Base-by-base conservation (phyloP, 2,888 invertebrate species). In the Chrysotoxum bicinctum region DNA sequence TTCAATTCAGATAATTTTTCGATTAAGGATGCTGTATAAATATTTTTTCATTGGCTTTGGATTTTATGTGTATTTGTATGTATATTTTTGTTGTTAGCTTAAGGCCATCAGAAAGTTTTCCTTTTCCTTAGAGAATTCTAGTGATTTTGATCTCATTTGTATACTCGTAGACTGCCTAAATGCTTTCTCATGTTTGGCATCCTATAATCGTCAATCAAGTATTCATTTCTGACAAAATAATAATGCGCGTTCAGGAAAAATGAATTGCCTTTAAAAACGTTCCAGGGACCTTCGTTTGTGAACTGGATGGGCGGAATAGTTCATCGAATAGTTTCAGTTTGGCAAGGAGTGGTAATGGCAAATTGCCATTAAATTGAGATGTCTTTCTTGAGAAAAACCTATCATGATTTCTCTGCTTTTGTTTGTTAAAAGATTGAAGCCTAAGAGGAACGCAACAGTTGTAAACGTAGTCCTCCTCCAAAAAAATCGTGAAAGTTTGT, bases 1-100 rank as follows among this genome's bases (percentile, higher is more conserved):
- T 85, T 58, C 73, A 72, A 56, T 76, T 77, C 56, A 81, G 85
- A 85, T 85, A 81, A 85, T 77, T 81, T 81, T 85, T 81, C 85
- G 85, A 85, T 85, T 85, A 73, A 69, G 81, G 66, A 50, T 66
- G 35, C 48, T 77, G 62, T 73, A 80, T 35, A 40, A 50, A 37
- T n/a, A 37, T 69, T 69, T 19, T 52, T 69, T 40, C 21, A 30
- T 30, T 50, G 48, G 30, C 9, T 66, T 66, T 8, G 21, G 3
- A 23, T 60, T 23, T 23, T 19, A 12, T 56, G 12, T 37, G 10
- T 5, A 16, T 16, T 0, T 43, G 4, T 4, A 6, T 16, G 77
- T 37, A 69, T 37, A 73, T 62, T 54, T 72, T 40, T 32, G 43
- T 32, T 58, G 14, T 35, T 8, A 19, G 56, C 78, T 72, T 62